These are phyloP conservation scores for Probaryconus sp. DNA, from an alignment of 1,140 invertebrate species.

Conservation along the genomic window DNA sequence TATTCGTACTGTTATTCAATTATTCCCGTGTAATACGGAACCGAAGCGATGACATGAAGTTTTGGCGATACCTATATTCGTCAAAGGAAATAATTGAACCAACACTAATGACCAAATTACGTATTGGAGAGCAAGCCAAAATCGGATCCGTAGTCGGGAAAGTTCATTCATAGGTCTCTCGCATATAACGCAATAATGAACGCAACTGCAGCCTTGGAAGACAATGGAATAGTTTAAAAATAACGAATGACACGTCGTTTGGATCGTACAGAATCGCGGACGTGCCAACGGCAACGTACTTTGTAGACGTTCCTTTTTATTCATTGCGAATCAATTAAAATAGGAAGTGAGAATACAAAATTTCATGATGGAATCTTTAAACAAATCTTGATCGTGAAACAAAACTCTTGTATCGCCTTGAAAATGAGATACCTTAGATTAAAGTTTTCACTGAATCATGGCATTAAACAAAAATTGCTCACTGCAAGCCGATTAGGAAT, in stretches of 20 bases:
- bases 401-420: too few species aligned
- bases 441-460: too few species aligned
- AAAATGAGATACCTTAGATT: too few species aligned
- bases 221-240: conserved; percentile 29
- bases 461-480: too few species aligned
- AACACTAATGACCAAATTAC: conserved; percentile 31
- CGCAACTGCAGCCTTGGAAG: conserved; percentile 27
- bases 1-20: conserved; percentile 10
- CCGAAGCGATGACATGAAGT: background rate
- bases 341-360: conserved; percentile 17
- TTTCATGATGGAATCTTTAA: too few species aligned
- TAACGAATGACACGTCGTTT: conserved; percentile 35
- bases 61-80: conserved; percentile 17
- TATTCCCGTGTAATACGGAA: background rate
- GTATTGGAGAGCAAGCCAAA: conserved; percentile 24
- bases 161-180: conserved; percentile 53
- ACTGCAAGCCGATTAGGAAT: too few species aligned
- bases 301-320: conserved; percentile 41
- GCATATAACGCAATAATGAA: conserved; percentile 45
- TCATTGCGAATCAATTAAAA: conserved; percentile 37
- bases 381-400: too few species aligned
- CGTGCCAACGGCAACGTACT: conserved; percentile 48
- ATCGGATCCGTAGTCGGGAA: conserved; percentile 29
- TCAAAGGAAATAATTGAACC: conserved; percentile 34
- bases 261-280: conserved; percentile 6